Conservation (phyloP, 2,113 vertebrate genomes). For the Hoplias malabaricus region DNA sequence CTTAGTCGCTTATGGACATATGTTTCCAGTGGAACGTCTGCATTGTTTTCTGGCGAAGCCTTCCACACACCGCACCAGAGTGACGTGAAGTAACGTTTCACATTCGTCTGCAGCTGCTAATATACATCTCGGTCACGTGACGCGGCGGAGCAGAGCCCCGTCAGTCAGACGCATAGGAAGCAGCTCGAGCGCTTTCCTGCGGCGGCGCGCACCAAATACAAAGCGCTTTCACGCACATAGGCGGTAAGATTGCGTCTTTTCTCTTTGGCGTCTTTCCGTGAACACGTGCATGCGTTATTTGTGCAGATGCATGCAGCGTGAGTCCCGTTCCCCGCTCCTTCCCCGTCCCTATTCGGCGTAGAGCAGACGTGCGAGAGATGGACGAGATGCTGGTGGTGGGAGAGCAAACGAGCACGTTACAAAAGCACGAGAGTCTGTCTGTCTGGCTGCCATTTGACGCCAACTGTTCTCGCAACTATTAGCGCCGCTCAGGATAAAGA, state of each 20-base stretch:
- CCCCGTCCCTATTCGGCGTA: conserved; percentile 25
- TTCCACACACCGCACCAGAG: background rate
- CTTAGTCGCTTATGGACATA: too few relatives aligned
- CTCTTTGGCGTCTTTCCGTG: conserved; percentile 9
- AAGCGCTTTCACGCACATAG: conserved; percentile 45
- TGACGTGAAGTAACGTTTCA: background rate
- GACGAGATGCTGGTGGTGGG: conserved; percentile 13
- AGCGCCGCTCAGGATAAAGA: background rate
- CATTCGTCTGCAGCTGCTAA: conserved; percentile 26
- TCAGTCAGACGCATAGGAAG: conserved; percentile 66
- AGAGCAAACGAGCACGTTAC: background rate
- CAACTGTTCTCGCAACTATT: background rate
- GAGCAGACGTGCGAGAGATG: conserved; percentile 33
- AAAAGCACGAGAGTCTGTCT: background rate
- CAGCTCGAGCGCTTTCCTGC: conserved; percentile 60
- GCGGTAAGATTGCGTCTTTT: conserved; percentile 55
- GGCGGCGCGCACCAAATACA: conserved; percentile 61
- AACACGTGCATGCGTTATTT: conserved; percentile 40
- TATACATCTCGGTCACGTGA: conserved; percentile 64
- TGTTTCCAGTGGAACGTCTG: too few relatives aligned
- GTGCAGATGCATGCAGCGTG: conserved; percentile 20
- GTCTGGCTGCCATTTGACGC: background rate
- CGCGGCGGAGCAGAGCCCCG: conserved; percentile 41
- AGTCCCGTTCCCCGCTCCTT: conserved; percentile 13
- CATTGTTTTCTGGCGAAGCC: too few relatives aligned